phyloP scores from a whole-genome alignment of 1,140 invertebrate species.

The Drosophila equinoxialis region DNA sequence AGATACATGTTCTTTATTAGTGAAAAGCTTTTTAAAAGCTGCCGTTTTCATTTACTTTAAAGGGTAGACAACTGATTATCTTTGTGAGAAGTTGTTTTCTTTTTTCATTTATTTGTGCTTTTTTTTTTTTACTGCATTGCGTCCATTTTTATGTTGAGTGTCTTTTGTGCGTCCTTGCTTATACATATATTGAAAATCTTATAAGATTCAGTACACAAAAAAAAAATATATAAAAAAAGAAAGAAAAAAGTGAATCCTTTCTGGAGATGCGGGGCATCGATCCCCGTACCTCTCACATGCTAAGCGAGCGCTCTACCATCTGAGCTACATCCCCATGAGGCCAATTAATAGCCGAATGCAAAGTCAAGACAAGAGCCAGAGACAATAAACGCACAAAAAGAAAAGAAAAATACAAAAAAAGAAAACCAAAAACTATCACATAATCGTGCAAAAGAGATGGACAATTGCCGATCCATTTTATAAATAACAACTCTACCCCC shows the following conservation, averaged over 20 bases:
- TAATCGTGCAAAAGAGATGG: constrained; percentile 22
- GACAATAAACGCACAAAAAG: neutral
- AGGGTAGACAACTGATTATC: too few species aligned
- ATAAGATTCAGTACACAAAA: neutral
- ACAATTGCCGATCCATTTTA: constrained; percentile 31
- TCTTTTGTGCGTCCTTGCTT: constrained; percentile 66
- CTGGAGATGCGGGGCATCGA: constrained; percentile 89
- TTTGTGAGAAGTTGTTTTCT: constrained; percentile 25
- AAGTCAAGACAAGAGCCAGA: constrained; percentile 1
- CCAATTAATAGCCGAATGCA: neutral
- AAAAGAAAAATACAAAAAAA: neutral
- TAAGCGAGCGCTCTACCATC: constrained; percentile 93
- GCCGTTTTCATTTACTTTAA: too few species aligned
- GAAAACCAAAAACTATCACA: constrained; percentile 4
- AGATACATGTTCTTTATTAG: too few species aligned
- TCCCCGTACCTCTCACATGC: constrained; percentile 92
- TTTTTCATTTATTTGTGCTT: constrained; percentile 27
- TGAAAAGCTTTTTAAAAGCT: too few species aligned
- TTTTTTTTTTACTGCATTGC: constrained; percentile 68
- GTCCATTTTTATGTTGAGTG: constrained; percentile 65
- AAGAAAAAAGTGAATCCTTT: constrained; percentile 8
- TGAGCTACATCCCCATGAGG: constrained; percentile 86
- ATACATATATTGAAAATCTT: constrained; percentile 33
- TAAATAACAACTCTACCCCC: constrained; percentile 28
- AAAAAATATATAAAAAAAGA: neutral